Base-by-base conservation (phyloP, 2,888 invertebrate genomes). In the Eumacrocentrus americanus region DNA sequence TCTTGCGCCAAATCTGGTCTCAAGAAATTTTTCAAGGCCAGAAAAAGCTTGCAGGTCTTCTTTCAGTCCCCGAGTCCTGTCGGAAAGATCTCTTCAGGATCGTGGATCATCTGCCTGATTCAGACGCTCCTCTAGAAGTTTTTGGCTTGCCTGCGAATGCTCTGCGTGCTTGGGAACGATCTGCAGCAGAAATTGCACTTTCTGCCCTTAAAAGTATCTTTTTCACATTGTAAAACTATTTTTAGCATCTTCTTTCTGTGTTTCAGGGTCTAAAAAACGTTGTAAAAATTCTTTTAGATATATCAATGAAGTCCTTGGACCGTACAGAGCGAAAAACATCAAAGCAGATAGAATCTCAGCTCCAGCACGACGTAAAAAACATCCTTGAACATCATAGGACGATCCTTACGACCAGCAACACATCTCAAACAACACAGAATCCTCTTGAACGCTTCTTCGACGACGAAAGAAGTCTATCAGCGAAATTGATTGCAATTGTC, bases 91-190 rank as follows among this genome's bases (percentile, higher is more conserved):
- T 89, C 71, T 71, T 88, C 2, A 83, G 85, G 6, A 82, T 86
- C 1, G 85, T 94, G 58, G 87, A 88, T 52, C 83, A 84, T 23
- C 80, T 94, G 44, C 88, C 91, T 0, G 89, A 90, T 63, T 83
- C 84, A 53, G 94, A 95, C 77, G 82, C 86, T 11, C 91, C 95
- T 0, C 83, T 86, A 4, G 74, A 77, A 16, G 86, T 90, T 71
- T 91, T 95, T 72, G 93, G 94, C 2, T 82, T 97, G 48, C 92
- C 97, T 0, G 89, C 89, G 53, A 97, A 96, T 78, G 92, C 95
- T 61, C 89, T 93, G 66, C 83, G 90, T 53, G 90, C 93, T 6
- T 91, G 92, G 87, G 94, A 95, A 78, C 86, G 88, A 66, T 88
- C 87, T 57, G 85, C 88, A 2, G 85, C 85, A 1, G 79, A 80